Base-by-base conservation (phyloP, 2,888 invertebrate genomes). In the Liopterus haemorrhoidalis region DNA sequence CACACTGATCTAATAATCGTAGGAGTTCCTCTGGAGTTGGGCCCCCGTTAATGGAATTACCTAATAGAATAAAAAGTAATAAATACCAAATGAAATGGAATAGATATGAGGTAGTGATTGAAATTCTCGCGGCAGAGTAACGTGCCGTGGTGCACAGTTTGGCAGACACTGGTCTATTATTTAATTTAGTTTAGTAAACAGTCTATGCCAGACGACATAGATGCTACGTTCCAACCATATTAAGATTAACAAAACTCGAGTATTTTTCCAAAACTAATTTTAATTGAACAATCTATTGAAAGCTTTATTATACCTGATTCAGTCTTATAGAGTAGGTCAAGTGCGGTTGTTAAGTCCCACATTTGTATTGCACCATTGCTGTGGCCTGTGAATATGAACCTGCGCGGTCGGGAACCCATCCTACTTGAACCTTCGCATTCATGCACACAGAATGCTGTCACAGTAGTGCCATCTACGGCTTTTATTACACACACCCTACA, bases 301-400 rank as follows among this genome's bases (percentile, higher is more conserved):
- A 24, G 5, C 19, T 15, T 15, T 14, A 25, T 36, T 46, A 56
- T 60, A 73, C 73, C 70, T 61, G 67, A 65, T 54, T 71, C 70
- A 57, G 70, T 68, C 64, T 70, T 70, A 59, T 71, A 69, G 11
- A 79, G 75, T 53, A 85, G 76, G 69, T 95, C 92, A 40, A 97
- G 72, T 9, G 93, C 95, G 6, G 93, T 96, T 9, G 94, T 94
- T 49, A 99, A 75, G 72, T 99, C 97, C 96, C 97, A 99, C 88
- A 97, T 92, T 71, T 94, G 94, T 49, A 94, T 84, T 28, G 87
- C 86, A 35, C 95, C 94, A 54, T 88, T 92, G 25, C 87, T 82
- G 64, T 94, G 94, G 0, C 94, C 95, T 18, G 93, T 93, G 54
- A 95, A 82, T 59, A 95, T 81, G 61, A 92, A 85, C 30, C 96